Evolutionary conservation across 1,140 invertebrate genomes (phyloP), one percentile per base, ranked within the genome.

Genomic region (Bombus picipes): DNA sequence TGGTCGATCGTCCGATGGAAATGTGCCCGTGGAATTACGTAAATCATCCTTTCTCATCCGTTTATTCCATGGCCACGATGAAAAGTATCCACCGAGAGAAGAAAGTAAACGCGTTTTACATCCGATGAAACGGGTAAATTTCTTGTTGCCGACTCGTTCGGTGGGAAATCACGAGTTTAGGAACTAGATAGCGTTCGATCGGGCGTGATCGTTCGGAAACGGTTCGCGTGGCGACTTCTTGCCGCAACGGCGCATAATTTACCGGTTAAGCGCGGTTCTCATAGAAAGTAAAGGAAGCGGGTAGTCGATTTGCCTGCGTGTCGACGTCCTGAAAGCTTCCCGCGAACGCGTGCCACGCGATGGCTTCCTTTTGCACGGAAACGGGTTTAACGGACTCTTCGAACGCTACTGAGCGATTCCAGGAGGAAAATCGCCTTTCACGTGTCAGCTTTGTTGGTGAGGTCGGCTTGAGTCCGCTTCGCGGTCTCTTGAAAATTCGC

Each of bases 211-310:
- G 8, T 32, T 10, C 39, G 83, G 81, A 12, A 39, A 77, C 28
- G 13, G 22, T 62, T 28, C 32, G 76, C 28, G 28, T 34, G 62
- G 34, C n/a, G 41, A 47, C 34, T 39, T 37, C 43, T 68, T 70
- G 62, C 22, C 41, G 62, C 28, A 25, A 12, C 8, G 62, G n/a
- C 34, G 34, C 62, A 62, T 72, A 73, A 80, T 85, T 85, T 85
- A 85, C 76, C 68, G 83, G 74, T 70, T 78, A 83, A 41, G 62
- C 83, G 28, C 32, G 68, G 76, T 57, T 80, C 76, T 79, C 83
- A 32, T 85, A 85, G 83, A 85, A 85, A 85, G 83, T 85, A 85
- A 79, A 68, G 68, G 76, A 77, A 77, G 18, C 73, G 47, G 66
- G 83, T 78, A 65, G 68, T 73, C 76, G 68, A 85, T 85, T 85